phyloP scores from a whole-genome alignment of 2,888 invertebrate species.

The Lagria hirta region DNA sequence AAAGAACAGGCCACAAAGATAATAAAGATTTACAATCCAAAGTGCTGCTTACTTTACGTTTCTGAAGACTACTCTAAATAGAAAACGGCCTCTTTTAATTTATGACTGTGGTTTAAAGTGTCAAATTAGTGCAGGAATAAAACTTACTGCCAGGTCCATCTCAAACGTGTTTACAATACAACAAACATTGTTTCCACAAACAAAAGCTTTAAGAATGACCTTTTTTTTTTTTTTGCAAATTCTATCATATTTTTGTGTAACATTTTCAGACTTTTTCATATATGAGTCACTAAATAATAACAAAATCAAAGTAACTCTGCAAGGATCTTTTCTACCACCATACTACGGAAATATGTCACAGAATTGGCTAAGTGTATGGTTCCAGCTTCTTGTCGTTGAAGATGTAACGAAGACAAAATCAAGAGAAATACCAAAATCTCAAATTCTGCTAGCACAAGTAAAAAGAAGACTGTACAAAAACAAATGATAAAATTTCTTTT shows the following conservation, averaged over 20 bases:
- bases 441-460: conserved; percentile 52
- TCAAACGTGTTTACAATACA: neutral
- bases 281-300: conserved; percentile 42
- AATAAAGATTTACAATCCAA: too few species aligned
- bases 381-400: conserved; percentile 50
- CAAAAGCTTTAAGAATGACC: too few species aligned
- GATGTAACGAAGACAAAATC: conserved; percentile 35
- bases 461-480: conserved; percentile 11
- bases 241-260: neutral
- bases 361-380: conserved; percentile 56
- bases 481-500: conserved; percentile 4
- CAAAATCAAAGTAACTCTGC: conserved; percentile 59
- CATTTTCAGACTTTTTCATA: conserved; percentile 36
- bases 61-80: too few species aligned
- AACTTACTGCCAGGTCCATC: too few species aligned
- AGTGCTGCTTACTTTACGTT: neutral
- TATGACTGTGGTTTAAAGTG: too few species aligned
- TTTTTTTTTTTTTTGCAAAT: neutral
- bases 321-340: conserved; percentile 62
- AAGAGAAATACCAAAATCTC: conserved; percentile 36
- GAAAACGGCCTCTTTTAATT: too few species aligned
- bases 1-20: neutral
- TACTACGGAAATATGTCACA: conserved; percentile 57
- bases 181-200: neutral
- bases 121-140: neutral